Evolutionary conservation across 1,140 invertebrate genomes (phyloP), one percentile per base, ranked within the genome.

Genomic region (Brachionus asplanchnoidis): DNA sequence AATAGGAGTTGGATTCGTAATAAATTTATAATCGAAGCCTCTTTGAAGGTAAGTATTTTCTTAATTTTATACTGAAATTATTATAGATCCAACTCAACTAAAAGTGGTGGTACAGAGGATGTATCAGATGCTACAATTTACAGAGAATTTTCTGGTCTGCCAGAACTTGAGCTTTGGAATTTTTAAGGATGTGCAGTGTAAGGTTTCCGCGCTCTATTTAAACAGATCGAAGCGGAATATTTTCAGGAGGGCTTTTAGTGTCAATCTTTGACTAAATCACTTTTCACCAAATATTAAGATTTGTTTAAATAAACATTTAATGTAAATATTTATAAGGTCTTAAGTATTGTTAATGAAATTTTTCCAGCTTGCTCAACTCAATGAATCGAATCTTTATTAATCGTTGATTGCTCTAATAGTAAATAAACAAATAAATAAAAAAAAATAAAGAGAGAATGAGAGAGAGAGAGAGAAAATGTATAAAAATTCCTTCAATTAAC

Each of bases 351-450:
- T 17, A 50, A 46, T 77, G 73, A 50, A 50, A 26, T 50, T 46
- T 44, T 77, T 77, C 46, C 46, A 77, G 40, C 46, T 28, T 77
- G 44, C 40, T 23, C 23, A 50, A 77, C 42, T 77, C 73, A 77
- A 77, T 77, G 73, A 77, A 46, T 77, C 44, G 23, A 77, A 77
- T 77, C 73, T 77, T 26, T 14, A 50, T 77, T 77, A 77, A 77
- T 77, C 28, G 73, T 50, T 77, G 53, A 60, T 77, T 77, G 23
- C 12, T 77, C 42, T 23, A 36, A 77, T 28, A 77, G 26, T 53
- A 77, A 77, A 77, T 73, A 77, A 77, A 77, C 46, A 77, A 20
- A 77, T 50, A 77, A 23, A 46, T 23, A 40, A 42, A 32, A 14
- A 17, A 26, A n/a, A 8, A 36, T 0, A 36, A 0, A 5, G 5